These are phyloP conservation scores for Dynastes grantii DNA, from an alignment of 2,888 invertebrate species.

Conservation along the genomic window DNA sequence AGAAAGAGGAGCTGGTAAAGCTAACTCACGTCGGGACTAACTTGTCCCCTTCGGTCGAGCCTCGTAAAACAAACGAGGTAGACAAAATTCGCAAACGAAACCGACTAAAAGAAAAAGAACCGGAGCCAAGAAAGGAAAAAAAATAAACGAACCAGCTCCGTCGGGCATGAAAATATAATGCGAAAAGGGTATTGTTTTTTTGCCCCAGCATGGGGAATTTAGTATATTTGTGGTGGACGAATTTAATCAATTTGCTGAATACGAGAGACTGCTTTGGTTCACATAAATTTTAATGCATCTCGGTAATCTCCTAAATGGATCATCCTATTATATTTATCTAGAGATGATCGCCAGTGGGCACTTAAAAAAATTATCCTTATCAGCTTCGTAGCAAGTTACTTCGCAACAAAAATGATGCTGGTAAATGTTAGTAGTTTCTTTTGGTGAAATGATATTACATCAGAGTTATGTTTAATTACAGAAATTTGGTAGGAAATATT, in stretches of 20 bases:
- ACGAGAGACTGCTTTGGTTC: slow-evolving; percentile 2
- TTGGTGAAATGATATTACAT: too few relatives aligned
- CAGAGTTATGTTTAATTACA: too few relatives aligned
- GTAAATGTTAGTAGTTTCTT: too few relatives aligned
- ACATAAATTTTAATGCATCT: slow-evolving; percentile 14
- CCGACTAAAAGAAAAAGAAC: slow-evolving; percentile 29
- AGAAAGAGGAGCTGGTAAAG: neutral
- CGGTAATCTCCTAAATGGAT: slow-evolving; percentile 12
- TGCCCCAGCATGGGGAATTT: slow-evolving; percentile 3
- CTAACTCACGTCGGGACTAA: neutral
- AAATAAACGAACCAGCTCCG: slow-evolving; percentile 19
- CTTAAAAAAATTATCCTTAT: neutral
- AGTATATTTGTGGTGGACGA: neutral
- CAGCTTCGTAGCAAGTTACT: too few relatives aligned
- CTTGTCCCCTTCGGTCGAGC: slow-evolving; percentile 12
- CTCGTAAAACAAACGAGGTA: slow-evolving; percentile 42
- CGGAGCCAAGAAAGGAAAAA: slow-evolving; percentile 19
- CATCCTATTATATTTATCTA: neutral
- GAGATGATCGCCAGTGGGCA: neutral
- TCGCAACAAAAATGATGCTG: too few relatives aligned
- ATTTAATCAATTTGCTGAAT: slow-evolving; percentile 15
- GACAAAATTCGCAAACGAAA: slow-evolving; percentile 41
- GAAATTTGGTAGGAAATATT: too few relatives aligned
- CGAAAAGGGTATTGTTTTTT: slow-evolving; percentile 39
- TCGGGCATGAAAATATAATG: slow-evolving; percentile 45